Evolutionary conservation across 1,140 invertebrate genomes (phyloP), one percentile per base, ranked within the genome.

Genomic region (Megathymus violae): DNA sequence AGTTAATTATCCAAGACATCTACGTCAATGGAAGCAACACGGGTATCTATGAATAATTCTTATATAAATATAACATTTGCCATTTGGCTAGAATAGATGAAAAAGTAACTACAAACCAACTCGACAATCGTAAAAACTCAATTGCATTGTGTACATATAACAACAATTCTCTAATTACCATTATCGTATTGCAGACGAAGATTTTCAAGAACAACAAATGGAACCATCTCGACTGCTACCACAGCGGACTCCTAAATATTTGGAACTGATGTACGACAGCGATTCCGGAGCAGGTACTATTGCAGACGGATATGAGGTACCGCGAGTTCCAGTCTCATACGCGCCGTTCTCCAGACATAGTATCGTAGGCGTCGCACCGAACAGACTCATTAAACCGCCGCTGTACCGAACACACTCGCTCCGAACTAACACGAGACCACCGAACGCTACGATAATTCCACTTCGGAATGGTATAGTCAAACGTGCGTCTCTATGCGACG

Each of bases 271-370:
- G 67, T 91, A 93, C 36, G 91, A 92, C 61, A 82, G 85, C 34
- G 81, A 91, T 4, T 74, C 88, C 0, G 64, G 76, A 9, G 46
- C 69, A 3, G 83, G 88, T 9, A 83, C 85, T n/a, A 77, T 87
- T 1, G 80, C 81, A 36, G 93, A 92, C 67, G 93, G 92, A 5
- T 94, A 94, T 74, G 93, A 94, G 80, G 80, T 94, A 11, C 94
- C 94, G 9, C 77, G 92, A 46, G 86, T 91, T 0, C 71, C 79
- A 0, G 41, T 75, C 13, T 44, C 64, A 4, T 76, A 73, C 72
- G 67, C 74, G 19, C 79, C 79, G 0, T 80, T 79, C 63, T 79
- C 83, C 1, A 27, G 88, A 11, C 85, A 88, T 62, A 87, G 84
- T 52, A 82, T 88, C 0, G 80, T 88, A 4, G 85, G 85, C n/a